phyloP scores from a whole-genome alignment of 2,888 invertebrate genomes.

The Heliconius charithonia region DNA sequence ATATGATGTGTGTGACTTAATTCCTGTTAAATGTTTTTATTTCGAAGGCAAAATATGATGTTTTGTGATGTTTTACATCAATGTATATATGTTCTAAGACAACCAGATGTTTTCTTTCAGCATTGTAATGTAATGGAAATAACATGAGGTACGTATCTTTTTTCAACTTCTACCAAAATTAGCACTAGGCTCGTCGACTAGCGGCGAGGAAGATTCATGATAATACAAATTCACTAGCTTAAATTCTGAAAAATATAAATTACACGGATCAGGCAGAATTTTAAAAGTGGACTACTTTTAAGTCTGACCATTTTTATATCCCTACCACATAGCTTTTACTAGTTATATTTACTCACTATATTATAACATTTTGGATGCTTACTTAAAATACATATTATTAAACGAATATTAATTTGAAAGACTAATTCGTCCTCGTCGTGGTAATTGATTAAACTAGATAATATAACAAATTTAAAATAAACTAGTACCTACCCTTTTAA shows the following conservation, averaged over 20 bases:
- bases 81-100: slow-evolving; percentile 1
- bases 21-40: not conserved
- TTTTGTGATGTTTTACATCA: not conserved
- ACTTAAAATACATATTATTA: too few relatives aligned
- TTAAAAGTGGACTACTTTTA: too few relatives aligned
- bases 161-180: slow-evolving; percentile 7
- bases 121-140: slow-evolving; percentile 18
- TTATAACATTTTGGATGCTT: too few relatives aligned
- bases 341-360: not conserved
- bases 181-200: slow-evolving; percentile 9
- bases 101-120: slow-evolving; percentile 13
- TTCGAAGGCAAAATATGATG: slow-evolving; percentile 4
- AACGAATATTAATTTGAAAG: too few relatives aligned
- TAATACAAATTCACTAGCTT: not conserved
- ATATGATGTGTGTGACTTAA: not conserved
- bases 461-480: not conserved
- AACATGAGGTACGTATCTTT: slow-evolving; percentile 18
- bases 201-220: not conserved
- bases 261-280: too few relatives aligned
- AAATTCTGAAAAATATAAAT: too few relatives aligned
- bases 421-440: too few relatives aligned
- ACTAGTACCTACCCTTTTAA: not conserved
- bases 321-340: not conserved
- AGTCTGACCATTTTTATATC: not conserved
- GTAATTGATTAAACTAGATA: not conserved